Conservation (phyloP, 2,888 invertebrate species). For the Icerya purchasi region DNA sequence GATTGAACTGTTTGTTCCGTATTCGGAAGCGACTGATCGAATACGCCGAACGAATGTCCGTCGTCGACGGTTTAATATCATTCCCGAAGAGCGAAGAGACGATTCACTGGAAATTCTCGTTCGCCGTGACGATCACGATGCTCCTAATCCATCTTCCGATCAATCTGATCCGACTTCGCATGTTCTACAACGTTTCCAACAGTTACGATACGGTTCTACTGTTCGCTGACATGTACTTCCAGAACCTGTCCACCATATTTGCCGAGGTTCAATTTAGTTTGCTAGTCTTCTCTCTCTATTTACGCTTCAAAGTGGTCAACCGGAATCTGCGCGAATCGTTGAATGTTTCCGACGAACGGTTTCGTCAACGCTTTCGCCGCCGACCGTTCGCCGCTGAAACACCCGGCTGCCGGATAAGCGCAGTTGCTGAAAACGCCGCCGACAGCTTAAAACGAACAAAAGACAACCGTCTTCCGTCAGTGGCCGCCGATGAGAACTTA, state of each 20-base stretch:
- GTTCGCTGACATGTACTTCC: slow-evolving; percentile 11
- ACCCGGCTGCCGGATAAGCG: neutral
- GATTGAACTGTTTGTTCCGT: slow-evolving; percentile 1
- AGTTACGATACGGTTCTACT: slow-evolving; percentile 7
- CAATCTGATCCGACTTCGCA: slow-evolving; percentile 8
- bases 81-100: slow-evolving; percentile 1
- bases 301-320: slow-evolving; percentile 9
- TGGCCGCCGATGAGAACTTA: slow-evolving; percentile 3
- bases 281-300: slow-evolving; percentile 7
- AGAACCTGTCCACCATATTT: slow-evolving; percentile 13
- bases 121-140: neutral
- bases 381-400: no score
- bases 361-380: neutral
- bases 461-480: slow-evolving; percentile 3
- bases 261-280: slow-evolving; percentile 12
- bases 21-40: neutral
- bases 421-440: neutral
- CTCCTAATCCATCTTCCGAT: slow-evolving; percentile 8
- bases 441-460: slow-evolving; percentile 5
- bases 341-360: neutral
- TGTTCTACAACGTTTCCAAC: slow-evolving; percentile 9
- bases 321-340: slow-evolving; percentile 1
- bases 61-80: slow-evolving; percentile 1
- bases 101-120: neutral
- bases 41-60: neutral